Base-by-base conservation (phyloP, 2,888 invertebrate genomes). In the Lepeophtheirus nordmannii region DNA sequence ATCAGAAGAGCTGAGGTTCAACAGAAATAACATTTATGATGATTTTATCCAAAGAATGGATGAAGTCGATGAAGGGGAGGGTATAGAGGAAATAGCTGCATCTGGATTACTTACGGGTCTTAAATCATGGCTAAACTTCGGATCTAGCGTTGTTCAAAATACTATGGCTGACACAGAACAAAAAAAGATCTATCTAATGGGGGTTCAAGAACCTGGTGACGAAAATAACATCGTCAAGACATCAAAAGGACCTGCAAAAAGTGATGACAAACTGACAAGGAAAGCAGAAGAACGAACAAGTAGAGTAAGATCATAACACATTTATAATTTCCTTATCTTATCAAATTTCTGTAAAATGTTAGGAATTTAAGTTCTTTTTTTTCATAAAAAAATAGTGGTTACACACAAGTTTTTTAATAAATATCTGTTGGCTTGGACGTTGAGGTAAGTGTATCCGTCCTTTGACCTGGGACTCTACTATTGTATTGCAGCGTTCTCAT, bases 111-210 rank as follows among this genome's bases (percentile, higher is more conserved):
- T 40, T 20, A 39, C 39, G 40, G 62, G 62, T 40, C 40, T 62
- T 17, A 62, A 62, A 23, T 62, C 62, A 9, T 62, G 62, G 62
- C 62, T 62, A 1, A 41, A 20, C 40, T 62, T 62, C 20, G 62
- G 62, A 12, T 40, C 62, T 5, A 62, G 40, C 3, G 40, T 62
- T 20, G 62, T 30, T 46, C 53, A 46, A 17, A 46, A 46, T 46
- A 17, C 53, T n/a, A 46, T 46, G 53, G 53, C 53, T 3, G 53
- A 46, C 53, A 46, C 53, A 5, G 53, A 46, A 8, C 53, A 46
- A 46, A 46, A 46, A 17, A 46, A 46, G 8, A 17, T 46, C 53
- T 57, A 38, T 63, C 53, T 57, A 11, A 38, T 17, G 64, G 64
- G 30, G 10, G 53, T 37, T 5, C 10, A 11, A 20, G 64, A 63